Conservation (phyloP, 35 echinoderm and acorn worm genomes). For the Strongylocentrotus purpuratus region DNA sequence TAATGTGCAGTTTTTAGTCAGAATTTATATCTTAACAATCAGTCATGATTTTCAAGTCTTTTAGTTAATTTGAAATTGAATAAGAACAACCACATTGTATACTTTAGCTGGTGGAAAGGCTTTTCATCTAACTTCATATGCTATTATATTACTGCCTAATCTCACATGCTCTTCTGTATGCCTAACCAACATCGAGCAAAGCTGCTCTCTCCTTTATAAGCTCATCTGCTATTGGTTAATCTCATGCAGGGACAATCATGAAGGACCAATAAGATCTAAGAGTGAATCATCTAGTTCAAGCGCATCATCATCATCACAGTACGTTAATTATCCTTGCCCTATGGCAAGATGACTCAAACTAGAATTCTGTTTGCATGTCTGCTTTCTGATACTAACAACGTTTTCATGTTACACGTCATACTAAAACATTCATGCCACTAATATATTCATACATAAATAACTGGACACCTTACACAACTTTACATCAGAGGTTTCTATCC, state of each 20-base stretch:
- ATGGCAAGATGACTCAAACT: not conserved
- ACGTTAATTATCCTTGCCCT: constrained; percentile 41
- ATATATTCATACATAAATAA: too few relatives aligned
- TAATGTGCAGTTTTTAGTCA: not conserved
- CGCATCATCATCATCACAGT: constrained; percentile 86
- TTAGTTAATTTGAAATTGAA: not conserved
- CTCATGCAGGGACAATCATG: constrained; percentile 62
- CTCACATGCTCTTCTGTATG: constrained; percentile 22
- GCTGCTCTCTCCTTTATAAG: not conserved
- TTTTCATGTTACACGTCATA: not conserved
- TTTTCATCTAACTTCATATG: not conserved
- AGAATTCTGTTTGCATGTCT: not conserved
- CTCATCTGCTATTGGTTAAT: constrained; percentile 29
- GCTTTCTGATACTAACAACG: not conserved
- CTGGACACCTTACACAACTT: too few relatives aligned
- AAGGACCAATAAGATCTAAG: constrained; percentile 74
- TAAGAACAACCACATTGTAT: not conserved
- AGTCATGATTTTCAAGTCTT: not conserved
- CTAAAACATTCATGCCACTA: too few relatives aligned
- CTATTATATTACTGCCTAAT: constrained; percentile 21
- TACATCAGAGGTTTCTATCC: too few relatives aligned
- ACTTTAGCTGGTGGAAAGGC: not conserved
- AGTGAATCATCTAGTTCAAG: constrained; percentile 85
- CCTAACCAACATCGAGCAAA: not conserved
- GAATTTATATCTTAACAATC: not conserved